Conservation (phyloP, 2,797 vertebrate species). For the Alauda arvensis region DNA sequence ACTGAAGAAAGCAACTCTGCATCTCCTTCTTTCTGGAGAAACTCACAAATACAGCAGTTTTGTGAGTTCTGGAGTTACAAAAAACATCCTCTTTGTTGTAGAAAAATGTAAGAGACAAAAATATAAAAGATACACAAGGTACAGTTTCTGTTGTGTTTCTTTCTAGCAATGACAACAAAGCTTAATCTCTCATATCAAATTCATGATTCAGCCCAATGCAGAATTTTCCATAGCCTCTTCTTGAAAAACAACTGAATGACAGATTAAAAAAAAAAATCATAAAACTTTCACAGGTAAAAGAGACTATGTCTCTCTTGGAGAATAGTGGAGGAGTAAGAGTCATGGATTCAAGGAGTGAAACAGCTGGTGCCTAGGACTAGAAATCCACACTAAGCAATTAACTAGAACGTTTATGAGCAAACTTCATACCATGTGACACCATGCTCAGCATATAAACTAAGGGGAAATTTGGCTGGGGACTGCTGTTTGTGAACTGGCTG, state of each 20-base stretch:
- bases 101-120: neutral
- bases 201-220: neutral
- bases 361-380: neutral
- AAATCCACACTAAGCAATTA: neutral
- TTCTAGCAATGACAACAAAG: neutral
- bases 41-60: neutral
- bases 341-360: neutral
- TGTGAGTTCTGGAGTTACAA: neutral
- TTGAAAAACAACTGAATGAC: neutral
- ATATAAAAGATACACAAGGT: neutral
- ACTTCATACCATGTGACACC: neutral
- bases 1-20: neutral
- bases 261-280: neutral
- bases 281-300: neutral
- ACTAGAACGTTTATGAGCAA: neutral
- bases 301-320: neutral
- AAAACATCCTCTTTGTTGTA: neutral
- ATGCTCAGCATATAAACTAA: neutral
- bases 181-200: neutral
- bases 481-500: neutral
- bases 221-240: neutral
- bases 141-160: neutral
- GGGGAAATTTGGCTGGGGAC: neutral
- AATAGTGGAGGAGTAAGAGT: neutral
- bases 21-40: neutral